These are phyloP conservation scores for Zosterops pallidus DNA, from an alignment of 2,113 vertebrate species.

Conservation along the genomic window DNA sequence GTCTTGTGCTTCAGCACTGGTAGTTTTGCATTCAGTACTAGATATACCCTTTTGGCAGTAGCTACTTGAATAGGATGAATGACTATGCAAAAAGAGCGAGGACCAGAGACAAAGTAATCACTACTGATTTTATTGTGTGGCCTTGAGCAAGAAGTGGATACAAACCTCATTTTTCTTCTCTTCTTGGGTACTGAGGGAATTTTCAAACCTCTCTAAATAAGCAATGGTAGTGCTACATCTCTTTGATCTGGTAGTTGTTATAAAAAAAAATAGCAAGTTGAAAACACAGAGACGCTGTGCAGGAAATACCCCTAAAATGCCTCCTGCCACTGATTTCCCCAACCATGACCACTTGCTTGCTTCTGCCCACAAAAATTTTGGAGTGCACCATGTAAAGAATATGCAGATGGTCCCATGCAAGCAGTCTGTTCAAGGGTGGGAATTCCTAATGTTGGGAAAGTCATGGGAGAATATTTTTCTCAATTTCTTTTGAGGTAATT, in stretches of 20 bases:
- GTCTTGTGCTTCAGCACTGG: not conserved
- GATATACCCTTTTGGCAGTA: not conserved
- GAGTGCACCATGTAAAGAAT: not conserved
- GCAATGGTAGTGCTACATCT: not conserved
- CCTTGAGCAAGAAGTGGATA: not conserved
- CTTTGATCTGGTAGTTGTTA: not conserved
- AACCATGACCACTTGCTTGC: accelerated
- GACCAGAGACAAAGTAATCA: not conserved
- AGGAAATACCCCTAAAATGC: not conserved
- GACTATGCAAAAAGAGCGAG: not conserved
- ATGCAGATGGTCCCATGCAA: not conserved
- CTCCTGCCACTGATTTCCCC: not conserved
- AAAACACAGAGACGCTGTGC: not conserved
- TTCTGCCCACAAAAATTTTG: not conserved
- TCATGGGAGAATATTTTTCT: not conserved
- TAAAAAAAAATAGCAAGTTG: not conserved
- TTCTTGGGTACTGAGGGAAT: not conserved
- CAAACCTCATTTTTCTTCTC: not conserved
- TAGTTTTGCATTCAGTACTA: not conserved
- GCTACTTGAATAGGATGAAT: not conserved
- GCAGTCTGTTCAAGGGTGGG: not conserved
- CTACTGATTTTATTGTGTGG: not conserved
- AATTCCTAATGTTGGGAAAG: not conserved
- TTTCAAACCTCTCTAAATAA: not conserved
- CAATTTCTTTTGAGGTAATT: not conserved